Evolutionary conservation across 2,113 vertebrate species (phyloP).

Genomic region (Apteryx owenii): DNA sequence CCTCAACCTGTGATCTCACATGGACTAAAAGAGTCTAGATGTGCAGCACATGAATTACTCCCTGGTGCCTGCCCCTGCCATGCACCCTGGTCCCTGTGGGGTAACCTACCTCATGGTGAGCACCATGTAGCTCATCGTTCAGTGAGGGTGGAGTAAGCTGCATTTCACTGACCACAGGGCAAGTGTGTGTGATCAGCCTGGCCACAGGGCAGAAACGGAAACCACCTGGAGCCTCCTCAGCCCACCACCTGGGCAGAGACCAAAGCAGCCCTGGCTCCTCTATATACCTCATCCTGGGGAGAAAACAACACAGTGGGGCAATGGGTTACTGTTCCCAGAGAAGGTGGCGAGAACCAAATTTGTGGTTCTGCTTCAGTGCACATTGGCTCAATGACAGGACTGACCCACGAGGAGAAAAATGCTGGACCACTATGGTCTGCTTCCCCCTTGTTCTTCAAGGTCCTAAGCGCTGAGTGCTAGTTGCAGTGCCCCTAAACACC

Average conservation of each 20-base stretch:
- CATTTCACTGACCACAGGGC: too few relatives aligned
- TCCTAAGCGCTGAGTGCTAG: rapidly evolving
- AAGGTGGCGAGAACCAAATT: neutral
- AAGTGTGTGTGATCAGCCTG: too few relatives aligned
- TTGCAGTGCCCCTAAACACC: neutral
- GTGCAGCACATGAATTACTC: neutral
- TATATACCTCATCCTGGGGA: neutral
- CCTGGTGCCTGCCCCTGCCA: too few relatives aligned
- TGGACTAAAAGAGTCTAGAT: neutral
- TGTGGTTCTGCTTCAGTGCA: neutral
- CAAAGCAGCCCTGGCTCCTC: neutral
- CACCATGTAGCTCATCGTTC: too few relatives aligned
- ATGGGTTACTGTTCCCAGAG: neutral
- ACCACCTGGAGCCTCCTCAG: too few relatives aligned
- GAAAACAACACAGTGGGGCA: neutral
- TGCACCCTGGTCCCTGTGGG: too few relatives aligned
- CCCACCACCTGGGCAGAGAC: too few relatives aligned
- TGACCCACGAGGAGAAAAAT: too few relatives aligned
- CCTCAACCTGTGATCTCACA: neutral
- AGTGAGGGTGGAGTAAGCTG: too few relatives aligned
- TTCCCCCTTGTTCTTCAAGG: neutral
- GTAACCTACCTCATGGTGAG: neutral
- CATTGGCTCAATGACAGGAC: neutral
- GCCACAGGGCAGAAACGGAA: too few relatives aligned
- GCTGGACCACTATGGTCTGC: rapidly evolving